A percentile compares a stretch with the other conserved stretches of the same genome.
These are phyloP conservation scores for Boulengeromyrus knoepffleri DNA, from an alignment of 2,113 vertebrate species.

Conservation along the genomic window DNA sequence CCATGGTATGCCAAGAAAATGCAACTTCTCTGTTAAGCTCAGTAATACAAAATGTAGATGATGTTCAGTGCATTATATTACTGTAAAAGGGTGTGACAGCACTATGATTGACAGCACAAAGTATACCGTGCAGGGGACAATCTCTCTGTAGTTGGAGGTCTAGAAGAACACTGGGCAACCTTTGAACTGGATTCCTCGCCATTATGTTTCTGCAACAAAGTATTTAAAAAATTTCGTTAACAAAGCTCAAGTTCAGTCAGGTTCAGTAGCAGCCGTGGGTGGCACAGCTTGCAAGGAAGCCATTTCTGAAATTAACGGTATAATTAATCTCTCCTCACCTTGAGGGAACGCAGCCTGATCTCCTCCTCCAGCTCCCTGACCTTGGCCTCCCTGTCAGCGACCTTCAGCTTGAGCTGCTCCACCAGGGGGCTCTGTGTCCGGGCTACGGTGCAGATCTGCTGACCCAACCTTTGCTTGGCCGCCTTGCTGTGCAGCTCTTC, in stretches of 20 bases:
- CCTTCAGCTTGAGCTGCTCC: slow-evolving; percentile 57
- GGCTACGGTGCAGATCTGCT: slow-evolving; percentile 45
- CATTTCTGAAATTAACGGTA: neutral
- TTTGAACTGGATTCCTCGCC: slow-evolving; percentile 3
- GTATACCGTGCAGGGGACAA: slow-evolving; percentile 59
- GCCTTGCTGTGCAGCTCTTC: slow-evolving; percentile 49
- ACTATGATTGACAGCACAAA: neutral
- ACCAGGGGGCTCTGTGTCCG: slow-evolving; percentile 54
- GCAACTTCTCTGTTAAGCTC: neutral
- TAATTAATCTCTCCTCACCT: slow-evolving; percentile 50
- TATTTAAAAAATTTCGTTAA: neutral
- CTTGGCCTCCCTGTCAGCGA: slow-evolving; percentile 65
- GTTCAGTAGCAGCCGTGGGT: neutral
- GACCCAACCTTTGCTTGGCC: slow-evolving; percentile 35
- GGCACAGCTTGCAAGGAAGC: neutral
- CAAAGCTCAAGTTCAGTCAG: neutral
- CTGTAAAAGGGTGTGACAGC: neutral
- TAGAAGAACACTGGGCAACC: slow-evolving; percentile 28
- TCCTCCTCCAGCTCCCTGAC: slow-evolving; percentile 65
- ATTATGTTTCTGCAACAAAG: slow-evolving; percentile 36
- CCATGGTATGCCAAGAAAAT: neutral
- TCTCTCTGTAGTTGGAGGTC: slow-evolving; percentile 41
- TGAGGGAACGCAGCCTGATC: slow-evolving; percentile 48
- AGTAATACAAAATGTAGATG: neutral
- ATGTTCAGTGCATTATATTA: neutral